These are phyloP conservation scores for Poecilia gillii DNA, from an alignment of 2,797 vertebrate genomes.

Conservation along the genomic window DNA sequence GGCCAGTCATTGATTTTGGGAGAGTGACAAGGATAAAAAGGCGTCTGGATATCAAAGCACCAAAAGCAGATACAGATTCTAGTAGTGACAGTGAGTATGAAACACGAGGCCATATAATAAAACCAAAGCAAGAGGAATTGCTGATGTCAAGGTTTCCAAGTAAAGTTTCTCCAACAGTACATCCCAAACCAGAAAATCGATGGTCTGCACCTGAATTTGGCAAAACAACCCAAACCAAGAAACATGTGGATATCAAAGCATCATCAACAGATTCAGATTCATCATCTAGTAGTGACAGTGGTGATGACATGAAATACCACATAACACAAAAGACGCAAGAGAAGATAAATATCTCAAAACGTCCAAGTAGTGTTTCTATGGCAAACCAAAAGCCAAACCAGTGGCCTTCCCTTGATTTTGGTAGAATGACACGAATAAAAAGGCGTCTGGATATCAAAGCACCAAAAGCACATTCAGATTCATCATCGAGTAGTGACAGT, in stretches of 20 bases:
- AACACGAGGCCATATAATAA: not conserved
- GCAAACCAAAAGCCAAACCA: not conserved
- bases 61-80: not conserved
- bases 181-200: not conserved
- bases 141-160: not conserved
- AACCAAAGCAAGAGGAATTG: not conserved
- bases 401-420: not conserved
- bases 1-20: not conserved
- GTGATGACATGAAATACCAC: not conserved
- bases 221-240: not conserved
- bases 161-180: not conserved
- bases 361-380: not conserved
- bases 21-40: not conserved
- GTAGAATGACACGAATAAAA: not conserved
- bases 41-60: not conserved
- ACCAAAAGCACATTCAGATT: not conserved
- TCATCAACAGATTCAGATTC: rapidly evolving
- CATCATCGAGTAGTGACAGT: not conserved
- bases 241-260: conserved; percentile 6
- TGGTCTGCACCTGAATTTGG: not conserved
- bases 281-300: conserved; percentile 21
- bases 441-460: not conserved
- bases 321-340: not conserved
- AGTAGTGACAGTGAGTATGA: conserved; percentile 22
- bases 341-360: not conserved